Conservation (phyloP, 2,888 invertebrate genomes). For the Fabriciana adippe region DNA sequence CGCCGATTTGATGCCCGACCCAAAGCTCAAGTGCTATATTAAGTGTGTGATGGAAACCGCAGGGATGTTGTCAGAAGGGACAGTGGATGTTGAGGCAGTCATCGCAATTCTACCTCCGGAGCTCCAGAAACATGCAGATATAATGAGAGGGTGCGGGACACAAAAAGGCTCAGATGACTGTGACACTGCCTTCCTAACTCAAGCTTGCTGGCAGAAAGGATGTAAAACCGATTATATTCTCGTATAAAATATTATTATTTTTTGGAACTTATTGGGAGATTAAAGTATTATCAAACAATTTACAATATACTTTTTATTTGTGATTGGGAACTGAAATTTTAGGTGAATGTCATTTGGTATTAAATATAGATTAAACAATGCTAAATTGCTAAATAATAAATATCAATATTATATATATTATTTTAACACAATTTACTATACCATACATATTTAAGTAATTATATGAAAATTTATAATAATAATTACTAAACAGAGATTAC, state of each 20-base stretch:
- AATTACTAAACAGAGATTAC: no score
- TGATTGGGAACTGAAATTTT: no score
- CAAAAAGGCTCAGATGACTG: conserved; percentile 65
- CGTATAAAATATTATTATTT: conserved; percentile 48
- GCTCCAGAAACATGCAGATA: conserved; percentile 50
- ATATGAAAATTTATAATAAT: no score
- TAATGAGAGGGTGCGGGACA: conserved; percentile 61
- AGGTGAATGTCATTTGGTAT: no score
- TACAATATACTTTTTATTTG: no score
- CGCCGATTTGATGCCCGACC: conserved; percentile 58
- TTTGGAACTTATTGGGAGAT: neutral
- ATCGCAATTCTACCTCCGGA: conserved; percentile 64
- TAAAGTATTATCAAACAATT: no score
- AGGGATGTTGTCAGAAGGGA: conserved; percentile 68
- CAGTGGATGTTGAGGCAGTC: conserved; percentile 67
- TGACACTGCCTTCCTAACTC: conserved; percentile 69
- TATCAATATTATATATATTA: no score
- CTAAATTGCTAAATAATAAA: no score
- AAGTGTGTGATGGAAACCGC: conserved; percentile 75
- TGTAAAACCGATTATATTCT: conserved; percentile 65
- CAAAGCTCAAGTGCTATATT: conserved; percentile 68
- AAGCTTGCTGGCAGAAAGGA: conserved; percentile 69
- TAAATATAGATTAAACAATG: no score
- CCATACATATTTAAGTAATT: no score
- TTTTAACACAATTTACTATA: no score